Evolutionary conservation across 2,888 invertebrate genomes (phyloP).

Genomic region (Thumatha senex): DNA sequence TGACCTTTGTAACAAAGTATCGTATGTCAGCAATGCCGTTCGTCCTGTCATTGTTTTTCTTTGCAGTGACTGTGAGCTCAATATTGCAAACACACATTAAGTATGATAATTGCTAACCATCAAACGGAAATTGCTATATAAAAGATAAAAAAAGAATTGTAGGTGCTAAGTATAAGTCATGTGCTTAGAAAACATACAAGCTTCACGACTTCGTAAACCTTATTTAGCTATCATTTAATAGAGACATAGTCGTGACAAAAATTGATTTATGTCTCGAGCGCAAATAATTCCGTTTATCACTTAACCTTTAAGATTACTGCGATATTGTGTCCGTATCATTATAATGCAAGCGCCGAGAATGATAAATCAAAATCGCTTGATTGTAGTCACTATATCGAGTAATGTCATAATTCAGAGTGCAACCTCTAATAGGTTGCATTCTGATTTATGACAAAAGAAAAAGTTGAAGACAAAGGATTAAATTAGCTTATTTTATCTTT

Average conservation of each 20-base stretch:
- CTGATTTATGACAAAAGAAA: not conserved
- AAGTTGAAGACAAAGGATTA: too few species aligned
- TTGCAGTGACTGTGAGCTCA: too few species aligned
- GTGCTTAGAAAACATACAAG: not conserved
- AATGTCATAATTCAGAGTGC: not conserved
- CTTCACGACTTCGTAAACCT: not conserved
- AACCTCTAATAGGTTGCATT: not conserved
- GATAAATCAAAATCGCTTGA: conserved; percentile 5
- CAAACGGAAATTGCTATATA: too few species aligned
- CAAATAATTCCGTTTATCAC: conserved; percentile 20
- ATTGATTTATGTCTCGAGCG: conserved; percentile 14
- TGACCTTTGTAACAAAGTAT: too few species aligned
- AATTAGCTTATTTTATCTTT: too few species aligned
- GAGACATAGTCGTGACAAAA: conserved; percentile 15
- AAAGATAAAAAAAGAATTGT: not conserved
- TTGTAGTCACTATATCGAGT: not conserved
- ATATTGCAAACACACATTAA: too few species aligned
- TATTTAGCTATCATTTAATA: not conserved
- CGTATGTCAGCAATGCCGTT: too few species aligned
- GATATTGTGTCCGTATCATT: conserved; percentile 5
- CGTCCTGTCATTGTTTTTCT: too few species aligned
- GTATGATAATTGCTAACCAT: too few species aligned
- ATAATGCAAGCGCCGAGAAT: not conserved
- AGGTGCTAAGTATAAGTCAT: too few species aligned
- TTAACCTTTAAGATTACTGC: conserved; percentile 17